Evolutionary conservation across 1,140 invertebrate species (phyloP), one percentile per base, ranked within the genome.

Genomic region (Dermatophagoides farinae): DNA sequence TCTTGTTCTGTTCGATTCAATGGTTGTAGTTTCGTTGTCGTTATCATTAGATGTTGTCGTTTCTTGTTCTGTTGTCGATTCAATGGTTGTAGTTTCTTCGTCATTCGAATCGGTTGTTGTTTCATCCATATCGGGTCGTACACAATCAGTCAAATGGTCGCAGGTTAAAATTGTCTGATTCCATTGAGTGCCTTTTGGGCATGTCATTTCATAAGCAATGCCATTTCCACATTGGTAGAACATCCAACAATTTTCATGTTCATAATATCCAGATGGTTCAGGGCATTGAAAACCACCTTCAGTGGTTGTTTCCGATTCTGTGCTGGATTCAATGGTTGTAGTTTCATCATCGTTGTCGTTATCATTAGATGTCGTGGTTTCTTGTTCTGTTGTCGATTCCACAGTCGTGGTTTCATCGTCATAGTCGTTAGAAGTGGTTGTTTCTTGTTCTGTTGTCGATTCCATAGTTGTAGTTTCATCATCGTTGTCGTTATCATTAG

Each of bases 161-260:
- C 66, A 67, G 5, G 63, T 66, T 10, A 64, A 52, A 18, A 67
- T 43, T 18, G 43, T 38, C 20, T 59, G 57, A 23, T 52, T 38
- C 57, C 57, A 59, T 54, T 59, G 57, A 11, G 57, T 59, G 5
- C 57, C 57, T n/a, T 18, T 11, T n/a, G 57, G n/a, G 23, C 57
- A 59, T 4, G 43, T 58, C 57, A 50, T 46, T 41, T 59, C 44
- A 54, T 59, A 59, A 4, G 44, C 20, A 5, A 20, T 31, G 1
- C 54, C 44, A 25, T 58, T 52, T 5, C 53, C 54, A 22, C 53
- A 55, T 25, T 55, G 53, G 6, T 25, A 59, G 23, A 57, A 59
- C 25, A 18, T 59, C 57, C 57, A 59, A 22, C 57, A 59, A 41
- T 47, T 37, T 41, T 59, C 25, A 38, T 59, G 57, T 50, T 51